Evolutionary conservation across 2,797 vertebrate genomes (phyloP), one percentile per base, ranked within the genome.

Genomic region (Gastrophryne carolinensis): DNA sequence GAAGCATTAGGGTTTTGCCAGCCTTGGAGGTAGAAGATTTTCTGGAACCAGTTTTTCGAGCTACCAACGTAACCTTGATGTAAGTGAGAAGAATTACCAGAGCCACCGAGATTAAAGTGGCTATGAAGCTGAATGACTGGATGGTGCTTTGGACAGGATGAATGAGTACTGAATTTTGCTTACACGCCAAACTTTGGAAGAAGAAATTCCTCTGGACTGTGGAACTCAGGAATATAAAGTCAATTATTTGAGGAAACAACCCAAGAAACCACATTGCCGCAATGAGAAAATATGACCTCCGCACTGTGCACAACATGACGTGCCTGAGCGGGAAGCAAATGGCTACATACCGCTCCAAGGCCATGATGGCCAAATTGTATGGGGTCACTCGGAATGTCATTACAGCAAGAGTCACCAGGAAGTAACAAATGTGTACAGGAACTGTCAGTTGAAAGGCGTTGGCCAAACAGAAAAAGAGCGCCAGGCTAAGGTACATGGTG

Each of bases 281-380:
- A 4, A 65, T 65, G 1, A 19, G 26, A 49, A 17, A 21, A 32
- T 65, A 65, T 8, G 62, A 12, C 17, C 41, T 49, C 7, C 15
- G 84, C 1, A 89, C 85, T 19, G 82, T 86, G 90, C 92, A 93
- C 17, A 83, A 79, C 0, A 80, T 30, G 0, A 88, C 86, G 1
- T 82, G 63, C 8, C 81, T 85, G 30, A 93, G 80, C 0, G 92
- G 91, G 75, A 89, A 89, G 63, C 89, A 69, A 54, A 93, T 92
- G 72, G 91, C 87, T 13, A 91, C 80, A 2, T 92, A 92, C 19
- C 91, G 89, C 81, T 92, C 91, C 58, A 93, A 80, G 5, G 89
- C 90, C 92, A 93, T 92, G 19, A 87, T 78, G 0, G 91, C 90
- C 64, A 93, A 80, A 73, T 92, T 91, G 26, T 49, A 71, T 0